phyloP scores from a whole-genome alignment of 2,888 invertebrate species.

The Peribatodes rhomboidaria region DNA sequence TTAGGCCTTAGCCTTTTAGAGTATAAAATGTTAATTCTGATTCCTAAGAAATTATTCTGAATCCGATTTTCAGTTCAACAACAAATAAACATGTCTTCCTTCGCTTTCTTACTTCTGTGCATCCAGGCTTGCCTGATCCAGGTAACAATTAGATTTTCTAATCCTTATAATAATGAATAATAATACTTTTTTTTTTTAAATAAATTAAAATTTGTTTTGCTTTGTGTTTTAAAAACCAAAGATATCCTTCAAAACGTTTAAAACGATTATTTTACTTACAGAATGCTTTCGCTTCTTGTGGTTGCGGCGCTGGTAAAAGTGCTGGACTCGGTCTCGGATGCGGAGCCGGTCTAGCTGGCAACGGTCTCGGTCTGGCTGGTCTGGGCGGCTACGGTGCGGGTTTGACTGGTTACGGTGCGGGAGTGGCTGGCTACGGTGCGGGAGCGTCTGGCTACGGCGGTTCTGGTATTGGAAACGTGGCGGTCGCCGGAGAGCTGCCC shows the following conservation, averaged over 20 bases:
- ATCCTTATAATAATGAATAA: too few relatives aligned
- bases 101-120: conserved; percentile 39
- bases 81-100: conserved; percentile 47
- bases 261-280: conserved; percentile 6
- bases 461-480: conserved; percentile 36
- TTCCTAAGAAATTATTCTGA: neutral
- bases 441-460: conserved; percentile 18
- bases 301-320: conserved; percentile 16
- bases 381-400: conserved; percentile 1
- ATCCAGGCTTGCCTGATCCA: conserved; percentile 51
- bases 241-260: too few relatives aligned
- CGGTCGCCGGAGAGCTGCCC: conserved; percentile 40
- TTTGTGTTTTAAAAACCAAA: too few relatives aligned
- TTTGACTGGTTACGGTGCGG: neutral
- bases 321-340: conserved; percentile 8
- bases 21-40: conserved; percentile 10
- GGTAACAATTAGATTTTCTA: conserved; percentile 44
- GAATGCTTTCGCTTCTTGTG: conserved; percentile 24
- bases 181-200: conserved; percentile 1
- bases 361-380: neutral
- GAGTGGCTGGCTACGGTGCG: neutral
- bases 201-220: too few relatives aligned
- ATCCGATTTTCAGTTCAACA: conserved; percentile 26
- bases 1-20: neutral
- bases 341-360: conserved; percentile 2